Evolutionary conservation across 2,113 vertebrate genomes (phyloP).

Genomic region (Geococcyx californianus): DNA sequence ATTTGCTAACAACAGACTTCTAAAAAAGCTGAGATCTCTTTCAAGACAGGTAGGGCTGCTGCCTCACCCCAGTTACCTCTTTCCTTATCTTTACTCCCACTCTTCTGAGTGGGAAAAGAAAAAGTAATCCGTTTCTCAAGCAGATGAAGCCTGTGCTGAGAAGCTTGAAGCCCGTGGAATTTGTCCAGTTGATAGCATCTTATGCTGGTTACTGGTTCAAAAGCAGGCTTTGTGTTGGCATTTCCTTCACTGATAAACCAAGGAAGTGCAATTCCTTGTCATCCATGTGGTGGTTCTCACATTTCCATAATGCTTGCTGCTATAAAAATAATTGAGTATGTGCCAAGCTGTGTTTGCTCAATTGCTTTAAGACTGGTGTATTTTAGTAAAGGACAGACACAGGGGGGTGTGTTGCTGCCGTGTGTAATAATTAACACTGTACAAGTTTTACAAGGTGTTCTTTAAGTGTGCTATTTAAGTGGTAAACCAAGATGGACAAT

Average conservation of each 20-base stretch:
- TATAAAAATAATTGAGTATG: background rate
- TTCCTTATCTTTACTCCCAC: background rate
- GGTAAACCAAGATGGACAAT: background rate
- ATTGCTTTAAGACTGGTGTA: accelerated
- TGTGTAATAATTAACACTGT: background rate
- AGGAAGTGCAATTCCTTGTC: background rate
- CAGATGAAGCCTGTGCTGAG: background rate
- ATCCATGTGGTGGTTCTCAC: accelerated
- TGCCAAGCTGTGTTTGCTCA: background rate
- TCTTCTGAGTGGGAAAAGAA: background rate
- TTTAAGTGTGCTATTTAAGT: background rate
- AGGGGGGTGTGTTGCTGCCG: accelerated
- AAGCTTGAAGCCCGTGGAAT: background rate
- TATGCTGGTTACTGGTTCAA: background rate
- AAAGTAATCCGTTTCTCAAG: background rate
- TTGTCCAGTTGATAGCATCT: background rate
- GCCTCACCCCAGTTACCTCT: background rate
- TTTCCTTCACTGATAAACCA: background rate
- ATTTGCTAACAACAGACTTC: background rate
- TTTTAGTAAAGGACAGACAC: background rate
- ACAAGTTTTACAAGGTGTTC: background rate
- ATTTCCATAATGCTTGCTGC: background rate
- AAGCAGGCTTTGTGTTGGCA: background rate
- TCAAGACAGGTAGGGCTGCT: background rate
- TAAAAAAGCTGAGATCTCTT: background rate